Conservation (phyloP, 2,113 vertebrate species). For the Brachyhypopomus occidentalis region DNA sequence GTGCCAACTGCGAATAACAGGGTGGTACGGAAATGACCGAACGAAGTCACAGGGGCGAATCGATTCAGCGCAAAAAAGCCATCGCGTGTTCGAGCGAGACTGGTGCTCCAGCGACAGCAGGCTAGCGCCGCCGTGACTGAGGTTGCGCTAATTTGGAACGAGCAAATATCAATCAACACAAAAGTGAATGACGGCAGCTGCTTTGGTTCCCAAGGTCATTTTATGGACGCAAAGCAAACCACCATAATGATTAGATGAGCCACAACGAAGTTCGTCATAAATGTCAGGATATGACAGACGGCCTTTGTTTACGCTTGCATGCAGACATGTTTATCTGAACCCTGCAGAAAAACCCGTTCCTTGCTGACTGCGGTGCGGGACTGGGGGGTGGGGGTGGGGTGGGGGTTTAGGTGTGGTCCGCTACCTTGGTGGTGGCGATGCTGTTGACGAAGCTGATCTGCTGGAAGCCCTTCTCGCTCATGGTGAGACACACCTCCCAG, state of each 20-base stretch:
- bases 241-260: not conserved
- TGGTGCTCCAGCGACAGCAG: too few species aligned
- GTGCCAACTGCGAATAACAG: too few species aligned
- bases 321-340: not conserved
- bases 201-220: too few species aligned
- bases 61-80: too few species aligned
- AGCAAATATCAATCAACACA: too few species aligned
- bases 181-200: too few species aligned
- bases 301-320: not conserved
- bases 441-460: conserved; percentile 99
- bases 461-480: conserved; percentile 98
- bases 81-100: too few species aligned
- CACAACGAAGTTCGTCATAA: not conserved
- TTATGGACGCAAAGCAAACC: not conserved
- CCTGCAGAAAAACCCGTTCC: not conserved
- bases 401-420: not conserved
- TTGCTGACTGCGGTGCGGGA: too few species aligned
- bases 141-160: too few species aligned
- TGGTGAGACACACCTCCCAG: conserved; percentile 96
- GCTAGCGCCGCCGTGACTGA: too few species aligned
- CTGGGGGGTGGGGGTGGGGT: not conserved
- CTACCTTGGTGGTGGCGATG: conserved; percentile 98
- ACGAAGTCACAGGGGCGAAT: too few species aligned
- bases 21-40: too few species aligned
- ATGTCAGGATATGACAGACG: not conserved